These are phyloP conservation scores for Agapornis roseicollis DNA, from an alignment of 2,113 vertebrate genomes.

Conservation along the genomic window DNA sequence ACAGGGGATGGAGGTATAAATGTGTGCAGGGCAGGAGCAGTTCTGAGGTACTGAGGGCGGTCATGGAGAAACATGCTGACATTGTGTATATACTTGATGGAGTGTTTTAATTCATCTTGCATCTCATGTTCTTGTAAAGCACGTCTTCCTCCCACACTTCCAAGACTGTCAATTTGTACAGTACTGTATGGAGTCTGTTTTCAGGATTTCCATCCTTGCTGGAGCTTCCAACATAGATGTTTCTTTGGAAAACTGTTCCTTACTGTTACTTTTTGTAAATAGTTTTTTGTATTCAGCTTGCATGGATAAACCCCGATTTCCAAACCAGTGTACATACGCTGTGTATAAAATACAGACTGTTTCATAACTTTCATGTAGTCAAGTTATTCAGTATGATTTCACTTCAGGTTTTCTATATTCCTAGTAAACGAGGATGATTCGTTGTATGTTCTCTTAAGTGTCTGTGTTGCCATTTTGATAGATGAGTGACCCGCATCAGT, in stretches of 20 bases:
- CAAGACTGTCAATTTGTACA: slow-evolving; percentile 47
- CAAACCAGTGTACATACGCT: slow-evolving; percentile 79
- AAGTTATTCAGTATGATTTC: slow-evolving; percentile 19
- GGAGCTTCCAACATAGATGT: slow-evolving; percentile 67
- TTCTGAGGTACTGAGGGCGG: neutral
- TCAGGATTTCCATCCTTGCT: slow-evolving; percentile 54
- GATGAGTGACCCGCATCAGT: neutral
- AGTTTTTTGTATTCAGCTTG: slow-evolving; percentile 80
- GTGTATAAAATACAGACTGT: slow-evolving; percentile 80
- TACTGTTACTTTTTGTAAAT: slow-evolving; percentile 68
- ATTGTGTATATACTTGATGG: slow-evolving; percentile 50
- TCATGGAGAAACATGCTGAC: neutral
- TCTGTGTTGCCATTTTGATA: neutral
- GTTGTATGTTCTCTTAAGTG: neutral
- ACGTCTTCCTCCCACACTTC: neutral
- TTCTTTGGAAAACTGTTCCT: slow-evolving; percentile 54
- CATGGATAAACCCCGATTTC: slow-evolving; percentile 75
- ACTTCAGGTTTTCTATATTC: neutral
- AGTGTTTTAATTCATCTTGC: slow-evolving; percentile 31
- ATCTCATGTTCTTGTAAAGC: slow-evolving; percentile 44
- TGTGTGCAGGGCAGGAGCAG: neutral
- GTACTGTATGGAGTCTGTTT: slow-evolving; percentile 36
- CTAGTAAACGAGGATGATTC: slow-evolving; percentile 12
- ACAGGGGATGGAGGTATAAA: neutral
- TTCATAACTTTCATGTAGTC: slow-evolving; percentile 71